Percentiles rank a stretch among this genome's conserved stretches.
Evolutionary conservation across 2,888 invertebrate species (phyloP).

Genomic region (Tridacna gigas): DNA sequence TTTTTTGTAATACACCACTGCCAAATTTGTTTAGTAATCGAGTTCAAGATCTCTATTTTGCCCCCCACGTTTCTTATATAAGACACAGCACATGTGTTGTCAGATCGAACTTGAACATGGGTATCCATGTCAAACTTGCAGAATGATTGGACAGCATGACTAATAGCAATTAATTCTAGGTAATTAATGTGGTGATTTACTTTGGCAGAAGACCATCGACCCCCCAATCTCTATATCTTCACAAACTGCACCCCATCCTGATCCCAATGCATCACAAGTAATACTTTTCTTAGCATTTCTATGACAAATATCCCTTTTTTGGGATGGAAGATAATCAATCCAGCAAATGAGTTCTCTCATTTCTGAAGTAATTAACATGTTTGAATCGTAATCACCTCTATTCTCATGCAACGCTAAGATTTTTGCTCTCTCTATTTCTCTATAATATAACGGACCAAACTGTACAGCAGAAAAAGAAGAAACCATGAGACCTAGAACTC

Average conservation of each 20-base stretch:
- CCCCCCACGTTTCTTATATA: background rate
- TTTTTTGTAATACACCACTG: conserved; percentile 11
- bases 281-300: conserved; percentile 12
- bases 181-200: no score
- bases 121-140: no score
- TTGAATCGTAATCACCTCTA: background rate
- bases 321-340: background rate
- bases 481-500: no score
- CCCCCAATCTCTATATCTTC: conserved; percentile 1
- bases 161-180: no score
- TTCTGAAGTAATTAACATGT: background rate
- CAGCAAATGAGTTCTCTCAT: conserved; percentile 11
- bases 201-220: conserved; percentile 2
- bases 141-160: no score
- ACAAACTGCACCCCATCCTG: background rate
- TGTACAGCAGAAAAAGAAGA: no score
- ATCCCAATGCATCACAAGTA: background rate
- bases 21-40: conserved; percentile 1
- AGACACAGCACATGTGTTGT: no score
- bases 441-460: conserved; percentile 30
- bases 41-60: background rate
- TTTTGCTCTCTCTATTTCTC: conserved; percentile 27
- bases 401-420: conserved; percentile 3
- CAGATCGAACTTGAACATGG: no score
- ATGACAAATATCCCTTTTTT: conserved; percentile 20